Conservation (phyloP, 1,140 invertebrate species). For the Drosophila parabipectinata region DNA sequence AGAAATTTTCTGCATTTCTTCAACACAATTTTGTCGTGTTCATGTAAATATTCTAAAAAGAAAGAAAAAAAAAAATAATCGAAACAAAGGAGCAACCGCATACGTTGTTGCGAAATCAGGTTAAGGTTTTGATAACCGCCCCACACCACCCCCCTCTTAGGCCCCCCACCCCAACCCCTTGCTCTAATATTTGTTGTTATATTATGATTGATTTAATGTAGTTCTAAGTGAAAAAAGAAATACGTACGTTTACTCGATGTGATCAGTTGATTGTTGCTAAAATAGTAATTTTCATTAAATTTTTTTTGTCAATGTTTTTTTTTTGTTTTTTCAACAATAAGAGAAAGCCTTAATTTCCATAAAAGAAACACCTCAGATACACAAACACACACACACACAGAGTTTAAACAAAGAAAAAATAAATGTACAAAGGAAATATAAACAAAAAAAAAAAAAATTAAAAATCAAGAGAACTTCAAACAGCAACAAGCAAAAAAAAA, state of each 20-base stretch:
- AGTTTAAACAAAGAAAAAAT: slow-evolving; percentile 37
- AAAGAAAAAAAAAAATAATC: slow-evolving; percentile 2
- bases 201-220: slow-evolving; percentile 68
- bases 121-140: slow-evolving; percentile 57
- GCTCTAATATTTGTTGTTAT: slow-evolving; percentile 75
- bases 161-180: slow-evolving; percentile 7
- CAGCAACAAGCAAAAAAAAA: slow-evolving; percentile 52
- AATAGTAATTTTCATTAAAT: slow-evolving; percentile 52
- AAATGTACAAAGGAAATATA: slow-evolving; percentile 18
- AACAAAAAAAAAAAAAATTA: slow-evolving; percentile 16
- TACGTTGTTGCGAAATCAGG: slow-evolving; percentile 42
- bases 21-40: slow-evolving; percentile 40
- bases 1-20: slow-evolving; percentile 50
- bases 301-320: slow-evolving; percentile 21
- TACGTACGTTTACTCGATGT: slow-evolving; percentile 66
- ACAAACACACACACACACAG: slow-evolving; percentile 5
- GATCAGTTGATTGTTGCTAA: slow-evolving; percentile 80
- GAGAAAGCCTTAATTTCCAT: slow-evolving; percentile 38
- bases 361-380: background rate
- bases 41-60: slow-evolving; percentile 52
- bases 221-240: slow-evolving; percentile 59
- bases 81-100: slow-evolving; percentile 29
- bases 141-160: background rate
- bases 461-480: slow-evolving; percentile 40
- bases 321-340: slow-evolving; percentile 24